phyloP scores from a whole-genome alignment of 2,113 vertebrate genomes.

The Zosterops japonicus region DNA sequence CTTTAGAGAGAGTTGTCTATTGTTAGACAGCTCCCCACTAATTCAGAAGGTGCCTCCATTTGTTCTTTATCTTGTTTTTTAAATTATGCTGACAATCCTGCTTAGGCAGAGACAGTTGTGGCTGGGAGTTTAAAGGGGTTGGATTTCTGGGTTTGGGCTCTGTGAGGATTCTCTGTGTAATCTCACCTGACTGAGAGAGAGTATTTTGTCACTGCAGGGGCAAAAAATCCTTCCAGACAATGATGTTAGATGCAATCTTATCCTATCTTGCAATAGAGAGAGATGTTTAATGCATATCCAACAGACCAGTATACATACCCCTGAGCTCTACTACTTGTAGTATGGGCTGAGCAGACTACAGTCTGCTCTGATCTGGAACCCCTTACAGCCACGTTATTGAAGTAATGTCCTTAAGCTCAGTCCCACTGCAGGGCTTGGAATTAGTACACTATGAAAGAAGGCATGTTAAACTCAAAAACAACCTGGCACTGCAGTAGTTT shows the following conservation, averaged over 20 bases:
- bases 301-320: background rate
- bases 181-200: background rate
- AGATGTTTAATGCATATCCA: background rate
- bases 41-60: background rate
- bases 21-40: background rate
- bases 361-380: background rate
- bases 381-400: background rate
- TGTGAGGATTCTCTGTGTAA: background rate
- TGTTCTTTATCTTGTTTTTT: background rate
- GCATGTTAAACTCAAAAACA: background rate
- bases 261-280: background rate
- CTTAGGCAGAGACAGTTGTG: background rate
- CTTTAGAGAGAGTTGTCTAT: background rate
- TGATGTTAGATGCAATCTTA: background rate
- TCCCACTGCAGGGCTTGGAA: background rate
- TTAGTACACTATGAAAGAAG: background rate
- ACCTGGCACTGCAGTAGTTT: background rate
- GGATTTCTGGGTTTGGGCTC: background rate
- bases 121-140: background rate
- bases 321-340: background rate
- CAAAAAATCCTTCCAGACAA: slow-evolving; percentile 6
- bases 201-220: slow-evolving; percentile 44
- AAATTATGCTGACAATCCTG: background rate
- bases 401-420: background rate
- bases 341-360: background rate